Evolutionary conservation across 2,113 vertebrate species (phyloP).

Genomic region (Probosciger aterrimus): DNA sequence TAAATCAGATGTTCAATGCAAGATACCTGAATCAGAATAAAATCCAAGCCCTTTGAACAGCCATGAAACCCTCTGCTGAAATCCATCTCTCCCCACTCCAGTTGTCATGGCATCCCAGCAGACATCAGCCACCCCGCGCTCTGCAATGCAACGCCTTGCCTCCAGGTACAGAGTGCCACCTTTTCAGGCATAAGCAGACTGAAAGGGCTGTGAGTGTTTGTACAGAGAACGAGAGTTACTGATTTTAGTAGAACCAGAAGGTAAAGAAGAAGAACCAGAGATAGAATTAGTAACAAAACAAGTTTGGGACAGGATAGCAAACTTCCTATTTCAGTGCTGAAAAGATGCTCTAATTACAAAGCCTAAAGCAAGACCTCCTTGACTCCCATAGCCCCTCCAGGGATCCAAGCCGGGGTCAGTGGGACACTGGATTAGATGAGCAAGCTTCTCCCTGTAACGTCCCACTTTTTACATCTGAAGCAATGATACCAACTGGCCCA

Average conservation of each 20-base stretch:
- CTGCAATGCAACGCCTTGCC: not conserved
- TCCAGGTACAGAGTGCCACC: not conserved
- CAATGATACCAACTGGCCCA: not conserved
- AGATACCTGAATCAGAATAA: not conserved
- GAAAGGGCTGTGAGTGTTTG: not conserved
- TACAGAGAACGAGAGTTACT: not conserved
- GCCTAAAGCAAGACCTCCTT: not conserved
- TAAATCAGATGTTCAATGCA: not conserved
- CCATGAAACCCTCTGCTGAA: not conserved
- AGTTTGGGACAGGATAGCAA: not conserved
- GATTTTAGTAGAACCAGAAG: no score
- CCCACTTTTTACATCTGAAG: not conserved
- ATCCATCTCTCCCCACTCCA: not conserved
- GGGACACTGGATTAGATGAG: not conserved
- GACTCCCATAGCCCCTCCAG: not conserved
- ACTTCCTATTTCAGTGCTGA: not conserved
- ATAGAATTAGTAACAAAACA: no score
- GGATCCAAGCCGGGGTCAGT: accelerated
- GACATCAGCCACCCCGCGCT: accelerated
- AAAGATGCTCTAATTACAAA: not conserved
- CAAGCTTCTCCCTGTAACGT: not conserved
- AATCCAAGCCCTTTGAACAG: not conserved
- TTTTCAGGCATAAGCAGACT: not conserved
- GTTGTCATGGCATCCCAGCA: not conserved
- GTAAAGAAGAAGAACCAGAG: not conserved